Percentiles rank a stretch among this genome's conserved stretches.
phyloP scores from a whole-genome alignment of 2,113 vertebrate species.

The Eira barbara region DNA sequence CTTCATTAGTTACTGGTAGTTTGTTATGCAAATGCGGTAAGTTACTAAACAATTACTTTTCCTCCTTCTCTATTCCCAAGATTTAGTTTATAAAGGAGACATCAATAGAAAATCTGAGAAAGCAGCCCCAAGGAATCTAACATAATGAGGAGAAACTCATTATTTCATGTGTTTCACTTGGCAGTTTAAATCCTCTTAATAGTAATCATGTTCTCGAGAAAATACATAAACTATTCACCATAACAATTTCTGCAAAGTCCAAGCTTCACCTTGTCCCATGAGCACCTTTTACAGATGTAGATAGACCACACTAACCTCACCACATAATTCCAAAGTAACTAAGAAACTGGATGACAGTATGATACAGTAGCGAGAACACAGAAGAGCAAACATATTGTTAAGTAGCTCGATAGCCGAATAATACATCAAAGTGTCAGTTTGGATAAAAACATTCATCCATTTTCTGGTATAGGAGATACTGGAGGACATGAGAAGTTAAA shows the following conservation, averaged over 20 bases:
- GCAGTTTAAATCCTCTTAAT: constrained; percentile 50
- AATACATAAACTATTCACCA: not conserved
- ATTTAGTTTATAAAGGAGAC: constrained; percentile 30
- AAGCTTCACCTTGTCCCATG: not conserved
- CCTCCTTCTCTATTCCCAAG: not conserved
- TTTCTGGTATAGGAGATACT: constrained; percentile 50
- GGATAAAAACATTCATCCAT: constrained; percentile 26
- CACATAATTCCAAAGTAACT: constrained; percentile 48
- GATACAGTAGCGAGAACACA: constrained; percentile 49
- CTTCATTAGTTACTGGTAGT: not conserved
- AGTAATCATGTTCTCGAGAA: constrained; percentile 8
- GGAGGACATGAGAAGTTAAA: constrained; percentile 48
- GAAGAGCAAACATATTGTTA: constrained; percentile 60
- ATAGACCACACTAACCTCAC: not conserved
- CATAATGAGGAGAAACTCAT: constrained; percentile 30
- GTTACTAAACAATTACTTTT: constrained; percentile 4
- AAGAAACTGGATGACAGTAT: constrained; percentile 12
- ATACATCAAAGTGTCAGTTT: constrained; percentile 70
- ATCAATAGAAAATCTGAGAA: constrained; percentile 22
- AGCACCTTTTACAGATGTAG: constrained; percentile 13
- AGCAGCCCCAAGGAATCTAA: not conserved
- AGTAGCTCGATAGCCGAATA: constrained; percentile 62
- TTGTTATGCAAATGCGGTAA: not conserved
- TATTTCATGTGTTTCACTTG: constrained; percentile 57
- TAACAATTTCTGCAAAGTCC: not conserved